phyloP scores from a whole-genome alignment of 2,797 vertebrate genomes.

The Xenopus petersii region DNA sequence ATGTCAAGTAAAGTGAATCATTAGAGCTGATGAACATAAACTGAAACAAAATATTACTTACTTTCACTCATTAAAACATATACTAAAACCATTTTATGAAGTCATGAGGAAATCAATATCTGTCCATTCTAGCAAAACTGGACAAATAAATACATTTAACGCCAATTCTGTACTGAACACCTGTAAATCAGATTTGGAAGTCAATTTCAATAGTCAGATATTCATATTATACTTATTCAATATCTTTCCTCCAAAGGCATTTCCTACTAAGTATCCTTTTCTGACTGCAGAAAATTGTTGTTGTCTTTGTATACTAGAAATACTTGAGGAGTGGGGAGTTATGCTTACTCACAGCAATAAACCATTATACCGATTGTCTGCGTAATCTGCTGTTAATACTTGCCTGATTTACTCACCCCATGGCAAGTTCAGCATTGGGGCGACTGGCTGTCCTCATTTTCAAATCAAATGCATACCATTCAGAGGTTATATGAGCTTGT shows the following conservation, averaged over 20 bases:
- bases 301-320: neutral
- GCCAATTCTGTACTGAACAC: no score
- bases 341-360: neutral
- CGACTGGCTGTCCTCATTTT: neutral
- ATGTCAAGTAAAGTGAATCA: no score
- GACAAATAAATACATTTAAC: no score
- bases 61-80: no score
- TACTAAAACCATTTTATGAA: no score
- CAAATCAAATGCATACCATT: neutral
- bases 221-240: neutral
- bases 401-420: no score
- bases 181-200: slow-evolving; percentile 13
- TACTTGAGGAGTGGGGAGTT: neutral
- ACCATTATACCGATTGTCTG: neutral
- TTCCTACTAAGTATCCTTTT: neutral
- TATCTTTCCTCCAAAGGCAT: slow-evolving; percentile 6
- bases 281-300: neutral
- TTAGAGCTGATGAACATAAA: no score
- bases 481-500: neutral
- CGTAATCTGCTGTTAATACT: neutral
- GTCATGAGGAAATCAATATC: no score
- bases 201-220: neutral
- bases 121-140: no score
- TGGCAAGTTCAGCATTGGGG: no score
- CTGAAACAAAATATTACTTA: no score